phyloP scores from a whole-genome alignment of 2,797 vertebrate species.

The Xiphorhynchus erythropygius region DNA sequence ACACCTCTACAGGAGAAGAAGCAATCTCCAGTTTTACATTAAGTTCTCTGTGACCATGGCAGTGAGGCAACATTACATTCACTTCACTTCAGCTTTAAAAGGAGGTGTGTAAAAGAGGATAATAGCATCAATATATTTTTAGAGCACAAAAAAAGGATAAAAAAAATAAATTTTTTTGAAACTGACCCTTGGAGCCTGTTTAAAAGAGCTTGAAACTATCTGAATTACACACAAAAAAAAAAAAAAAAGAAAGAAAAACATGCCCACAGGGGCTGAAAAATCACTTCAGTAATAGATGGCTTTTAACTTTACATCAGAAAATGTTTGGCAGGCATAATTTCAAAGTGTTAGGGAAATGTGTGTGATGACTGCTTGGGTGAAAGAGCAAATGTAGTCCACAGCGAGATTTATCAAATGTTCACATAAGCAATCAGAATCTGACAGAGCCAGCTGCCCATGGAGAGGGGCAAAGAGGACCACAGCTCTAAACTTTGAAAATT shows the following conservation, averaged over 20 bases:
- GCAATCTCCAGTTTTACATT: neutral
- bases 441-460: neutral
- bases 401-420: constrained; percentile 58
- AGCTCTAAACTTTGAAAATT: constrained; percentile 50
- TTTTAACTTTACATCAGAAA: constrained; percentile 69
- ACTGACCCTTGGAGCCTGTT: constrained; percentile 43
- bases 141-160: neutral
- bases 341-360: constrained; percentile 62
- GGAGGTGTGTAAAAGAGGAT: neutral
- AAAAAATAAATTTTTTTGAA: neutral
- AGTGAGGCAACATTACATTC: neutral
- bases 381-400: constrained; percentile 56
- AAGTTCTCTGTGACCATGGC: neutral
- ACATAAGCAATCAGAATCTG: constrained; percentile 33
- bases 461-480: constrained; percentile 45
- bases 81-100: neutral
- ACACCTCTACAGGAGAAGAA: neutral
- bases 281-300: constrained; percentile 56
- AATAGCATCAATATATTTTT: neutral
- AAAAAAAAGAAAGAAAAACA: constrained; percentile 9
- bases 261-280: constrained; percentile 57
- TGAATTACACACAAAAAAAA: constrained; percentile 1
- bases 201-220: constrained; percentile 63
- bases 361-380: constrained; percentile 58
- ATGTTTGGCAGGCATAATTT: constrained; percentile 68